phyloP scores from a whole-genome alignment of 2,113 vertebrate genomes.

The Ameiurus melas region DNA sequence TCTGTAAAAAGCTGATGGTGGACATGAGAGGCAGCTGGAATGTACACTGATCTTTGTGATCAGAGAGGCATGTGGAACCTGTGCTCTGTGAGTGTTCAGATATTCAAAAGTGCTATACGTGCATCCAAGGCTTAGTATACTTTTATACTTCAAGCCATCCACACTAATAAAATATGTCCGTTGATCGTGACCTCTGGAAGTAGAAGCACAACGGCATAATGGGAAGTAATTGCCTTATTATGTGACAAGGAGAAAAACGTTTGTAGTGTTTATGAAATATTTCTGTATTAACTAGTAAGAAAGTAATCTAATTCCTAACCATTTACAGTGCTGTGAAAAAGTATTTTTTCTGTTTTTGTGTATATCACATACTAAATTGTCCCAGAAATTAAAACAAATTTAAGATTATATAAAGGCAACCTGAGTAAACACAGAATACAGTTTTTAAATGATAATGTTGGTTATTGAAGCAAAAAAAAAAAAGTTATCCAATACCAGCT shows the following conservation, averaged over 20 bases:
- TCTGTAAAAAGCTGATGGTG: slow-evolving; percentile 33
- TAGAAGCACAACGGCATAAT: not conserved
- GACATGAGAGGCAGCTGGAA: slow-evolving; percentile 50
- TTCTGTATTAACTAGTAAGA: not conserved
- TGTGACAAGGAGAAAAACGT: not conserved
- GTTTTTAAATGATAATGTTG: no score
- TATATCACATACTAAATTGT: no score
- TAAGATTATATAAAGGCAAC: no score
- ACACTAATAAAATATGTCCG: slow-evolving; percentile 55
- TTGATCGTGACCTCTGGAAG: slow-evolving; percentile 35
- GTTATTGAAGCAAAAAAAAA: no score
- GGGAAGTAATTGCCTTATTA: not conserved
- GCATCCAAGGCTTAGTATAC: slow-evolving; percentile 45
- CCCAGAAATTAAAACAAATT: no score
- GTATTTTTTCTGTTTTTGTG: no score
- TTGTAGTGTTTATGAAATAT: not conserved
- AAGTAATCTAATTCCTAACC: not conserved
- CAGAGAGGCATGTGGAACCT: slow-evolving; percentile 34
- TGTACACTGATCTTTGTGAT: slow-evolving; percentile 48
- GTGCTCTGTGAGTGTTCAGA: slow-evolving; percentile 29
- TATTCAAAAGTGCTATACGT: slow-evolving; percentile 38
- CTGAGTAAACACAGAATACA: no score
- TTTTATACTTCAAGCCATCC: slow-evolving; percentile 33
- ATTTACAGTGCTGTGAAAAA: not conserved
- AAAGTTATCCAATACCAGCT: no score